phyloP scores from a whole-genome alignment of 1,140 invertebrate species.

The Stegodyphus dumicola region DNA sequence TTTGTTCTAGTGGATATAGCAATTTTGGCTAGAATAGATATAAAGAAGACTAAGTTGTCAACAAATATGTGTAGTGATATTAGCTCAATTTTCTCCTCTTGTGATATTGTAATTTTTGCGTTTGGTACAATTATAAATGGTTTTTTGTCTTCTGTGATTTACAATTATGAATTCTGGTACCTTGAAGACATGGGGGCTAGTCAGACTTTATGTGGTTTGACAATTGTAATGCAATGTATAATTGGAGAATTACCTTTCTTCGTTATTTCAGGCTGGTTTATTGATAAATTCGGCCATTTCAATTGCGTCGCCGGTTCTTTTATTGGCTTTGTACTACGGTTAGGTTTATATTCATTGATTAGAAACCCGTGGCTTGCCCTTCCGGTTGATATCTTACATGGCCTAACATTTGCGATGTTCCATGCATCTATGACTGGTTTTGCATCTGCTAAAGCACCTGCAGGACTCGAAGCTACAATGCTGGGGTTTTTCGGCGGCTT shows the following conservation, averaged over 20 bases:
- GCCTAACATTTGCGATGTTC: slow-evolving; percentile 1
- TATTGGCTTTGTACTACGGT: neutral
- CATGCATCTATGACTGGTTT: slow-evolving; percentile 72
- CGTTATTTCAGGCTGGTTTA: neutral
- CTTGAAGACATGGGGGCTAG: slow-evolving; percentile 5
- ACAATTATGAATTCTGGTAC: slow-evolving; percentile 17
- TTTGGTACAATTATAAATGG: slow-evolving; percentile 74
- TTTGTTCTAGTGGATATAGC: slow-evolving; percentile 64
- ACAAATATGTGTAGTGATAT: slow-evolving; percentile 68
- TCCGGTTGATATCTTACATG: slow-evolving; percentile 7
- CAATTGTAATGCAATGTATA: neutral
- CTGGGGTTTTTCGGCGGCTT: neutral
- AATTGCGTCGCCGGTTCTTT: neutral
- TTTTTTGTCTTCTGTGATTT: neutral
- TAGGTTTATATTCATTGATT: neutral
- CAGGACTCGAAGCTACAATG: neutral
- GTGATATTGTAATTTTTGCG: slow-evolving; percentile 77
- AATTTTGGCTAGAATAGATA: slow-evolving; percentile 69
- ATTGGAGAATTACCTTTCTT: slow-evolving; percentile 4
- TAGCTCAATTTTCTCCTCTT: slow-evolving; percentile 73
- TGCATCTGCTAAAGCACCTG: slow-evolving; percentile 72
- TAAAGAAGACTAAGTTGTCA: slow-evolving; percentile 24
- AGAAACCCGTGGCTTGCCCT: slow-evolving; percentile 72
- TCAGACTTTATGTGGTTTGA: slow-evolving; percentile 67
- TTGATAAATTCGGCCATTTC: slow-evolving; percentile 3